Percentiles rank a stretch among this genome's conserved stretches.
Evolutionary conservation across 1,140 invertebrate genomes (phyloP).

Genomic region (Sitophilus oryzae): DNA sequence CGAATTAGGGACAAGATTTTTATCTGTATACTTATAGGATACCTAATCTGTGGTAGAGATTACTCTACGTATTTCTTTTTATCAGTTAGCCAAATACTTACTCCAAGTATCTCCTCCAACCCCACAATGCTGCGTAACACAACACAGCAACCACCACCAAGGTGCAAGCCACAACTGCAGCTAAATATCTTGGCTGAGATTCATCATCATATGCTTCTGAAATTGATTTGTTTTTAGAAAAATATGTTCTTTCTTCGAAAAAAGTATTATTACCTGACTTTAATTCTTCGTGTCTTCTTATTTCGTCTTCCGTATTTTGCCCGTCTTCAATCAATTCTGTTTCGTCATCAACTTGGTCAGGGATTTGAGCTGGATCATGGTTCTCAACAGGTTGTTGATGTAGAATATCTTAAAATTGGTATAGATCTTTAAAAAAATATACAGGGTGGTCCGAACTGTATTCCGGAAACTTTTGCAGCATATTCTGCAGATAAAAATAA

Average conservation of each 20-base stretch:
- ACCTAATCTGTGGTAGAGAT: too few relatives aligned
- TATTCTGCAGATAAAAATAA: too few relatives aligned
- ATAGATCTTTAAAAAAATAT: too few relatives aligned
- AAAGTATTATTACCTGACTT: constrained; percentile 1
- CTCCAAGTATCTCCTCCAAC: constrained; percentile 22
- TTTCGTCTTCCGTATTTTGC: constrained; percentile 18
- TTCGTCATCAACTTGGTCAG: constrained; percentile 12
- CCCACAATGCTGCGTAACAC: constrained; percentile 10
- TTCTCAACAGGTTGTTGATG: constrained; percentile 15
- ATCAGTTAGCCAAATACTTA: not conserved
- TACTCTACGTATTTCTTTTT: too few relatives aligned
- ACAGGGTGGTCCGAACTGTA: too few relatives aligned
- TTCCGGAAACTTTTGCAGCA: too few relatives aligned
- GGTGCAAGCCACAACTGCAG: constrained; percentile 3
- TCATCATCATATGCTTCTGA: not conserved
- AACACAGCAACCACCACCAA: constrained; percentile 7
- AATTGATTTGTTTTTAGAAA: not conserved
- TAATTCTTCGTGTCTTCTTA: constrained; percentile 7
- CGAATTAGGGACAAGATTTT: too few relatives aligned
- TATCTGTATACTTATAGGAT: too few relatives aligned
- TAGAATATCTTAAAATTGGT: too few relatives aligned
- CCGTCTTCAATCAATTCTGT: constrained; percentile 17
- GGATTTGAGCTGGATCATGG: constrained; percentile 1
- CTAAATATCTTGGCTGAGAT: constrained; percentile 5
- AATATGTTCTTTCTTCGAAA: not conserved